Evolutionary conservation across 2,888 invertebrate genomes (phyloP), one percentile per base, ranked within the genome.

Genomic region (Campoplex capitator): DNA sequence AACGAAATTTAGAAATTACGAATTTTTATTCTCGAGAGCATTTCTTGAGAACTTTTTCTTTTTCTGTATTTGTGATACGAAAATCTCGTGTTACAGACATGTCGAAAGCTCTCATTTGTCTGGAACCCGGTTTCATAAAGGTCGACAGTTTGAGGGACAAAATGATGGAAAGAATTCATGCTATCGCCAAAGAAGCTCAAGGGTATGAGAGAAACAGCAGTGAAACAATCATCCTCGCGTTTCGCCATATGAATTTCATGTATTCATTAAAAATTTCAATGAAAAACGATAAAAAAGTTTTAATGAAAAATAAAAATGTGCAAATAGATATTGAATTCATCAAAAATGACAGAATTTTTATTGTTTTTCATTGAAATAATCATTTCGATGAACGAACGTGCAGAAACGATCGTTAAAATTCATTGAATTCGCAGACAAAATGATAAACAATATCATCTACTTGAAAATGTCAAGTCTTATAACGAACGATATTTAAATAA

Each of bases 81-180:
- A 62, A 80, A 45, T n/a, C n/a, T 9, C 56, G 67, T 51, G 67
- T 65, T n/a, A 23, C 83, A 94, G 94, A 93, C 74, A 80, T 94
- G 7, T 92, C 93, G 16, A 92, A 93, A 84, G 91, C 93, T 16
- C 88, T 94, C 6, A 90, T 94, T n/a, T 93, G 93, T 70, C 83
- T 93, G 83, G 94, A 94, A 87, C 89, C 92, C 48, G 93, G 92
- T 48, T 94, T 93, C 82, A 91, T 94, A 54, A 93, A 93, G 79
- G 84, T 93, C n/a, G 92, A 93, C 3, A 68, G 86, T 82, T 82
- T 94, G 85, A 90, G 91, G 42, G 92, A 93, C 45, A 91, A 93
- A 51, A 93, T 90, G 84, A 73, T 92, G 32, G 93, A 94, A 80
- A 91, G 94, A 88, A 84, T 93, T 56, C 89, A 90, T 51, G 89